Evolutionary conservation across 37 sponge, comb jelly and placozoan species (phyloP).

Genomic region (Bolinopsis microptera): DNA sequence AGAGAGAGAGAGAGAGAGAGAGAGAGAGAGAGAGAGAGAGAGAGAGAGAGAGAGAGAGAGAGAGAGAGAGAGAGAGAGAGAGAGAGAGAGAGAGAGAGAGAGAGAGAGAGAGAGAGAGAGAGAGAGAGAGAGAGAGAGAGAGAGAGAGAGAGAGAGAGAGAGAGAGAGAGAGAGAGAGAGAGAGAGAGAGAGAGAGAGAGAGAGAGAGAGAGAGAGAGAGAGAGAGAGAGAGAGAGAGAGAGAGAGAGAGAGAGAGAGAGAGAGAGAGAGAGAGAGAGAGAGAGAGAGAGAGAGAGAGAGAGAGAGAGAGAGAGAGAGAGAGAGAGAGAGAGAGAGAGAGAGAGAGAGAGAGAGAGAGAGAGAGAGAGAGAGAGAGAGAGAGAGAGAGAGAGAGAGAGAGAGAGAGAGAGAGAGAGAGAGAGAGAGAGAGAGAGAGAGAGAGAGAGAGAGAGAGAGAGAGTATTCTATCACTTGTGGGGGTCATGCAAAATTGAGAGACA

Average conservation of each 20-base stretch:
- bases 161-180: neutral
- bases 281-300: constrained; percentile 54
- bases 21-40: neutral
- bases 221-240: neutral
- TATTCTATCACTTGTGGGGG: too few relatives aligned
- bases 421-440: neutral
- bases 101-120: neutral
- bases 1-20: neutral
- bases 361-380: neutral
- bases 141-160: neutral
- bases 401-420: neutral
- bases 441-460: neutral
- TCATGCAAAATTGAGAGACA: too few relatives aligned
- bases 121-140: neutral
- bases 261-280: constrained; percentile 40
- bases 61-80: neutral
- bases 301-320: constrained; percentile 19
- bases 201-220: neutral
- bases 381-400: neutral
- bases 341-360: neutral
- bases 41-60: neutral
- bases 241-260: constrained; percentile 15
- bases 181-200: neutral
- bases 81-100: neutral
- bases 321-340: neutral